A percentile compares a stretch with the other conserved stretches of the same genome.
These are phyloP conservation scores for Halcyon malimbica DNA, from an alignment of 2,113 vertebrate species.

Conservation along the genomic window DNA sequence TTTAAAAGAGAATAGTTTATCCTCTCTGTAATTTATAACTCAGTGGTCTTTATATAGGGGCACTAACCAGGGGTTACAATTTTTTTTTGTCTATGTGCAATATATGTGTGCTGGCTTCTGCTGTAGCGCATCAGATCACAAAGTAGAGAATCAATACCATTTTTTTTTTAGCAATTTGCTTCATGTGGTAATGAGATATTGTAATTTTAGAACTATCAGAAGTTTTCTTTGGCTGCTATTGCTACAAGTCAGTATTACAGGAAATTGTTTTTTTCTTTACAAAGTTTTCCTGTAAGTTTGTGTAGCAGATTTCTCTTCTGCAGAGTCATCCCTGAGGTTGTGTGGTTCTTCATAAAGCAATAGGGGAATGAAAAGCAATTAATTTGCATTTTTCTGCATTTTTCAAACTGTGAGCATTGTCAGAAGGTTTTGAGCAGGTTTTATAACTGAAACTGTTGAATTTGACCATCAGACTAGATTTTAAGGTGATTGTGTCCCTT, in stretches of 20 bases:
- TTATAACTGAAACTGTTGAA: background rate
- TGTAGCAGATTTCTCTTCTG: background rate
- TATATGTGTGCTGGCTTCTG: background rate
- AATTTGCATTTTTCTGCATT: background rate
- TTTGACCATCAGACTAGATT: background rate
- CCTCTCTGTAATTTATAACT: background rate
- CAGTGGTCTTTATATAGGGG: background rate
- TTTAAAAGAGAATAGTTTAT: background rate
- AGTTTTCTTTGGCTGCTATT: background rate
- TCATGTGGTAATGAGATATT: background rate
- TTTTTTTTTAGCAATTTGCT: background rate
- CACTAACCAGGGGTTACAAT: background rate
- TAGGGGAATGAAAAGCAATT: background rate
- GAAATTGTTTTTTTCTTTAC: background rate
- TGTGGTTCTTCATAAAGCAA: background rate
- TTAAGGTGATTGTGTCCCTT: background rate
- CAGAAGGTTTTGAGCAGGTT: background rate
- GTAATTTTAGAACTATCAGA: background rate
- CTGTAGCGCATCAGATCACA: background rate
- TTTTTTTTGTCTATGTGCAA: background rate
- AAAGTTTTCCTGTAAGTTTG: background rate
- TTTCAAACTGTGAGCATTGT: background rate
- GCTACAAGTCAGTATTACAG: background rate
- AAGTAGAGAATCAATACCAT: background rate
- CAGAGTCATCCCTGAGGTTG: background rate